Percentiles rank a stretch among this genome's conserved stretches.
Evolutionary conservation across 2,888 invertebrate species (phyloP).

Genomic region (Platycheirus rosarum): DNA sequence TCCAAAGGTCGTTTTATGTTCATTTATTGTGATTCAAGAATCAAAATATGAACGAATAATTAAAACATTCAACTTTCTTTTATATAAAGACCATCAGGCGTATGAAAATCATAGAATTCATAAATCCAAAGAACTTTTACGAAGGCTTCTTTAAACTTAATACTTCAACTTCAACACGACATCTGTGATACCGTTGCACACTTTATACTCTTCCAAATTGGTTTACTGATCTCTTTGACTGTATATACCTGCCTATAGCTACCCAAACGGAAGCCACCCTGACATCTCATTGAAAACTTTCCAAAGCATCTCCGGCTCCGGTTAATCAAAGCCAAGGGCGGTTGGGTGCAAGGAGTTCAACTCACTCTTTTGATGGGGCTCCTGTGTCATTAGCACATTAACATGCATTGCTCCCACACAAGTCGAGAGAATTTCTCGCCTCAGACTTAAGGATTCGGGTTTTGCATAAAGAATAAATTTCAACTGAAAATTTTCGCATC

Average conservation of each 20-base stretch:
- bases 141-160: too few relatives aligned
- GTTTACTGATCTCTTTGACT: conserved; percentile 20
- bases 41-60: too few relatives aligned
- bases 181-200: not conserved
- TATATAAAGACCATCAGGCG: too few relatives aligned
- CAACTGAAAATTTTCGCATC: conserved; percentile 56
- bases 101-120: too few relatives aligned
- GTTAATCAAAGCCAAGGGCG: conserved; percentile 71
- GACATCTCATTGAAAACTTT: conserved; percentile 56
- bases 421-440: conserved; percentile 48
- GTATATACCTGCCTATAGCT: not conserved
- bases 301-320: conserved; percentile 63
- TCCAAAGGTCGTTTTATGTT: too few relatives aligned
- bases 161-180: not conserved
- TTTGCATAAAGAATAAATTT: conserved; percentile 51
- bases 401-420: conserved; percentile 63
- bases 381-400: conserved; percentile 72
- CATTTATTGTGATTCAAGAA: too few relatives aligned
- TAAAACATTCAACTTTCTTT: too few relatives aligned
- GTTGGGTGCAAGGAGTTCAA: conserved; percentile 24
- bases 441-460: conserved; percentile 34
- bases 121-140: too few relatives aligned
- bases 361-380: conserved; percentile 15
- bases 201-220: not conserved
- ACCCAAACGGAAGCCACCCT: conserved; percentile 20